These are phyloP conservation scores for Cyanoderma ruficeps DNA, from an alignment of 2,113 vertebrate species.

Conservation along the genomic window DNA sequence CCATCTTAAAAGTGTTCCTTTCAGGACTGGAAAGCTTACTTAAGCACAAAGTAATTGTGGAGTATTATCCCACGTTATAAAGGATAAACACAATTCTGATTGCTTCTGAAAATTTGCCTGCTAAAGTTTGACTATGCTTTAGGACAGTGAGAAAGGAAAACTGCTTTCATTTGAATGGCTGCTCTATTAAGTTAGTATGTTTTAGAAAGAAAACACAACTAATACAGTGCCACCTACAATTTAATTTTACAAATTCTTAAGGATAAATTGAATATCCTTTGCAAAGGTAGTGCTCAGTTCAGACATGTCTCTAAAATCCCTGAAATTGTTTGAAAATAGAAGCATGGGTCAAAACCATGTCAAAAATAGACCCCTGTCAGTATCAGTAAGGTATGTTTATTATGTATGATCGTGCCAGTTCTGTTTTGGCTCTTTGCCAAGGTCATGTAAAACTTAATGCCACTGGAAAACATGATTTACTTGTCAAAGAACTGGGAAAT, in stretches of 20 bases:
- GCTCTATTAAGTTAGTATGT: background rate
- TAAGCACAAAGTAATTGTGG: background rate
- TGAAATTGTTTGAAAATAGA: slow-evolving; percentile 36
- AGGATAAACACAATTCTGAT: background rate
- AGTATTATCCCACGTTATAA: background rate
- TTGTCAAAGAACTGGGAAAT: background rate
- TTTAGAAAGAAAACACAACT: background rate
- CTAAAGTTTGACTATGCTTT: background rate
- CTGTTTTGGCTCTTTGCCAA: background rate
- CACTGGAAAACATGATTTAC: background rate
- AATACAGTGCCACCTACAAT: background rate
- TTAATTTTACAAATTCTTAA: background rate
- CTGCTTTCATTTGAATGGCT: background rate
- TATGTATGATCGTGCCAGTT: background rate
- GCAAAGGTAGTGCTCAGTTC: background rate
- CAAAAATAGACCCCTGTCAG: slow-evolving; percentile 15
- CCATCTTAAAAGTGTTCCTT: background rate
- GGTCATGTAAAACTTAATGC: background rate
- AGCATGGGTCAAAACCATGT: background rate
- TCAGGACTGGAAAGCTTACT: background rate
- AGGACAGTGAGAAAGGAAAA: background rate
- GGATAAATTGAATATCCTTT: background rate
- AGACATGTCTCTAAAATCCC: background rate
- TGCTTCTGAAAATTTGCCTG: background rate
- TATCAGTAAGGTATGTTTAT: background rate